Evolutionary conservation across 2,797 vertebrate species (phyloP).

Genomic region (Coregonus sp.): DNA sequence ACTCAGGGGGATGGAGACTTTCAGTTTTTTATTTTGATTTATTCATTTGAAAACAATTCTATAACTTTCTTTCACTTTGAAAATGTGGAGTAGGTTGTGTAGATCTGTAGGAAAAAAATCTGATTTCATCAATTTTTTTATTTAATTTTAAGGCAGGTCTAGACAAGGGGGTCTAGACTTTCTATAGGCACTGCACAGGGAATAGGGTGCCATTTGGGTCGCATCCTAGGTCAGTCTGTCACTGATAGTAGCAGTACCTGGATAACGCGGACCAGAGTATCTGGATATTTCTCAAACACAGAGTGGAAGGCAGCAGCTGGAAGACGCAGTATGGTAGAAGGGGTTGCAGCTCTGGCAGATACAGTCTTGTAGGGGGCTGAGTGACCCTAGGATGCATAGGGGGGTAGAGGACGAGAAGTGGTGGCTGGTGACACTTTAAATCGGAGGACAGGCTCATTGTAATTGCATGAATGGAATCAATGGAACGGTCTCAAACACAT

Average conservation of each 20-base stretch:
- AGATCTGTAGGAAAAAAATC: no score
- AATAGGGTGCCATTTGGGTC: neutral
- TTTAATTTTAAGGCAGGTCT: no score
- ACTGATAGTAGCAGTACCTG: constrained; percentile 77
- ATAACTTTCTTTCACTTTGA: no score
- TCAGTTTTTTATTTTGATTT: no score
- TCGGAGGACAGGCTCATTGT: neutral
- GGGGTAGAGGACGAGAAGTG: neutral
- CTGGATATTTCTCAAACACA: constrained; percentile 91
- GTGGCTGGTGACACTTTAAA: neutral
- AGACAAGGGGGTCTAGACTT: constrained; percentile 38
- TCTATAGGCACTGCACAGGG: constrained; percentile 62
- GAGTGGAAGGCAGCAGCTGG: constrained; percentile 88
- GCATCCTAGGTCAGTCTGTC: neutral
- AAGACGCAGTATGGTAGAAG: constrained; percentile 84
- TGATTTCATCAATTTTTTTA: no score
- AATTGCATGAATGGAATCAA: neutral
- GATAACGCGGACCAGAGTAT: constrained; percentile 89
- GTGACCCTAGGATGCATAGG: constrained; percentile 76
- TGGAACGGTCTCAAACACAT: neutral
- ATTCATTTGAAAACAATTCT: no score
- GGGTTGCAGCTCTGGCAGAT: constrained; percentile 82
- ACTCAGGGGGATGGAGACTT: no score
- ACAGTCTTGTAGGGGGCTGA: constrained; percentile 91
- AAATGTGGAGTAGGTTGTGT: no score